Conservation (phyloP, 2,113 vertebrate species). For the Hemibagrus wyckioides region DNA sequence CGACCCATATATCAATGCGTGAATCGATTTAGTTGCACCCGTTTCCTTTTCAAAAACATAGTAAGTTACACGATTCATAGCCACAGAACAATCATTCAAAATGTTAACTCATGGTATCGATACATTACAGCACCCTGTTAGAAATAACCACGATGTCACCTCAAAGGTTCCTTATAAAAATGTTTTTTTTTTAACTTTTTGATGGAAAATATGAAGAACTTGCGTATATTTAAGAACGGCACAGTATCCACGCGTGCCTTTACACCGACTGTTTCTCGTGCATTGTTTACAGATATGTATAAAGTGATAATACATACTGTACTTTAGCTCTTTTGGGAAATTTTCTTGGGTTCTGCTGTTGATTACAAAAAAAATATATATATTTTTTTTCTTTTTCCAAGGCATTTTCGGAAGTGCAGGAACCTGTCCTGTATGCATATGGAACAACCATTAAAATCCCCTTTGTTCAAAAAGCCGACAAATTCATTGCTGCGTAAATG, state of each 20-base stretch:
- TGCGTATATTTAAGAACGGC: background rate
- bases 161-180: background rate
- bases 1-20: background rate
- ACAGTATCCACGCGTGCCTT: background rate
- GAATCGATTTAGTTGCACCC: background rate
- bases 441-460: background rate
- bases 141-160: background rate
- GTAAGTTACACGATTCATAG: background rate
- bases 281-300: conserved; percentile 33
- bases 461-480: background rate
- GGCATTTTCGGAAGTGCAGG: background rate
- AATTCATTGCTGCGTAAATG: background rate
- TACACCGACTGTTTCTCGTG: conserved; percentile 15
- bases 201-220: background rate
- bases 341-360: background rate
- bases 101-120: background rate
- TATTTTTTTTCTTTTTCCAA: conserved; percentile 2
- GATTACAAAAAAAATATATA: background rate
- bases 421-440: conserved; percentile 15
- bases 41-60: background rate
- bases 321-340: background rate
- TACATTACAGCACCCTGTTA: background rate
- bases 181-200: background rate
- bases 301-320: conserved; percentile 6
- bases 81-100: background rate